Percentiles rank a stretch among this genome's conserved stretches.
Conservation (phyloP, 1,140 invertebrate species). For the Littorina saxatilis region DNA sequence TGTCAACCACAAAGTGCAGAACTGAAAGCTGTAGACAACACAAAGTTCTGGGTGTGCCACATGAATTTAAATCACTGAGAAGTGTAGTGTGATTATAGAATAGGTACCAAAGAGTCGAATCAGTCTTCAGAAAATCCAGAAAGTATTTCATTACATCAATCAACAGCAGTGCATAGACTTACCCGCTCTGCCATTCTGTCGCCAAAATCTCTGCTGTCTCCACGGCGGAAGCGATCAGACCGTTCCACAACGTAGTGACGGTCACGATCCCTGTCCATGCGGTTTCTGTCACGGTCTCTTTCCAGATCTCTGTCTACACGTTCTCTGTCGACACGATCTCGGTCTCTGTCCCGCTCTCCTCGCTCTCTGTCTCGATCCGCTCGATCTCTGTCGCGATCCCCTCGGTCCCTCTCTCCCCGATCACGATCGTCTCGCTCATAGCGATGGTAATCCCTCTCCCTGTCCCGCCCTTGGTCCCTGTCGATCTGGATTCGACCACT, state of each 20-base stretch:
- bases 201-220: slow-evolving; percentile 55
- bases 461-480: slow-evolving; percentile 80
- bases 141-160: too few relatives aligned
- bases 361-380: slow-evolving; percentile 47
- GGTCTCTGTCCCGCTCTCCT: slow-evolving; percentile 40
- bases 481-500: slow-evolving; percentile 86
- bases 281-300: slow-evolving; percentile 40
- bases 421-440: slow-evolving; percentile 63
- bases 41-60: too few relatives aligned
- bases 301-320: slow-evolving; percentile 12
- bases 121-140: too few relatives aligned
- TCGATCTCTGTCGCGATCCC: slow-evolving; percentile 42
- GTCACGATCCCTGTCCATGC: slow-evolving; percentile 40
- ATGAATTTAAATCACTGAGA: too few relatives aligned
- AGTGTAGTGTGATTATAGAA: too few relatives aligned
- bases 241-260: slow-evolving; percentile 34
- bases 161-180: too few relatives aligned
- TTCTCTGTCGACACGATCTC: background rate
- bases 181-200: slow-evolving; percentile 47
- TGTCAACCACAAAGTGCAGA: too few relatives aligned
- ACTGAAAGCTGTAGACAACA: too few relatives aligned
- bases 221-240: slow-evolving; percentile 39
- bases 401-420: slow-evolving; percentile 42
- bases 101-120: too few relatives aligned
- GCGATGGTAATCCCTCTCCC: slow-evolving; percentile 56